Evolutionary conservation across 2,113 vertebrate genomes (phyloP), one percentile per base, ranked within the genome.

Genomic region (Microcebus lehilahytsara): DNA sequence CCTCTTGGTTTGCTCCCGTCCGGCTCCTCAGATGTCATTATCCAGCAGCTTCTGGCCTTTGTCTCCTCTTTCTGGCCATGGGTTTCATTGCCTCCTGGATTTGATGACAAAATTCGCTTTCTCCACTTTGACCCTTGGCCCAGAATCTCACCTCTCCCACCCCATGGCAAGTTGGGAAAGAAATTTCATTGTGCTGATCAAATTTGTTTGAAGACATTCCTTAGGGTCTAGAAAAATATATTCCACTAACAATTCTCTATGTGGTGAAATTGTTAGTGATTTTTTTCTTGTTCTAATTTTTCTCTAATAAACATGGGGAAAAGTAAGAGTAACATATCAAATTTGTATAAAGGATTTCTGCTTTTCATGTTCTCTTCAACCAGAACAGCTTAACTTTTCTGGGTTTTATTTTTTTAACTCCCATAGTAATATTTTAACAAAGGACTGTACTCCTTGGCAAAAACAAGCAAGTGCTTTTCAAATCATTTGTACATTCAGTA

Each of bases 361-460:
- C 32, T 42, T 46, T 84, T 93, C 11, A 64, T 22, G 80, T 40
- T 12, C 4, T 95, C 60, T 93, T 90, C 58, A 96, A 62, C 9
- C 34, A 85, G 51, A 81, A 91, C 5, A 75, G 46, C 8, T 42
- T 67, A 30, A 8, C 5, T 87, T 89, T 40, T 75, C 60, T 62
- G 22, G 69, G 34, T 71, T 67, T 91, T 85, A 19, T 71, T 92
- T 92, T 92, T 37, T 94, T 75, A 75, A 96, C 5, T 66, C 87
- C 27, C 34, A 16, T 17, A 66, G 56, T 62, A 67, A 72, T 42
- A 69, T 58, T 81, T 79, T 93, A 95, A 74, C 10, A 69, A 84
- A 78, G 6, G 37, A 71, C 16, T 67, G 9, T 27, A 64, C 22
- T 74, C 30, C 51, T 72, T 64, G 42, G 23, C 46, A 91, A 95